Evolutionary conservation across 2,797 vertebrate species (phyloP).

Genomic region (Hapalemur alaotrensis): DNA sequence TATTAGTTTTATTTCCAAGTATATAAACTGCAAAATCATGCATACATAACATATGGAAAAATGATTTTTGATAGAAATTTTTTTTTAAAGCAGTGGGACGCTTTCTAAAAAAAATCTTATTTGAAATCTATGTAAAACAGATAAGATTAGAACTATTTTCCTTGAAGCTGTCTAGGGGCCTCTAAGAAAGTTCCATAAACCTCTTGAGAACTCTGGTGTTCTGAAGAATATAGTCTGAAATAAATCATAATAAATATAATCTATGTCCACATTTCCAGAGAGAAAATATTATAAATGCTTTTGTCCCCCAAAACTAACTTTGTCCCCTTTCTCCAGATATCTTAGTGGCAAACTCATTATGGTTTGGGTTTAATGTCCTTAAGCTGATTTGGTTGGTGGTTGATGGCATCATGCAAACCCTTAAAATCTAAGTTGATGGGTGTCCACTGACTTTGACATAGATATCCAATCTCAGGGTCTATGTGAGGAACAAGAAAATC

Average conservation of each 20-base stretch:
- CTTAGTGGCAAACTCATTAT: not conserved
- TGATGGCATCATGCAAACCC: not conserved
- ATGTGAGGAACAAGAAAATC: not conserved
- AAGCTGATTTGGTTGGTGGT: not conserved
- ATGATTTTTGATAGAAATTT: not conserved
- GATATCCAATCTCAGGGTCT: not conserved
- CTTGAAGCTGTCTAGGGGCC: not conserved
- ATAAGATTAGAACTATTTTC: not conserved
- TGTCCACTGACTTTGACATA: not conserved
- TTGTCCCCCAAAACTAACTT: not conserved
- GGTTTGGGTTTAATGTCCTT: not conserved
- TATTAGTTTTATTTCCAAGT: not conserved
- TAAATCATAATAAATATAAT: not conserved
- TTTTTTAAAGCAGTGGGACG: not conserved
- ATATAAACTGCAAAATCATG: not conserved
- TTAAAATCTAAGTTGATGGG: not conserved
- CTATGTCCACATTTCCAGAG: not conserved
- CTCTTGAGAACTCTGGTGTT: not conserved
- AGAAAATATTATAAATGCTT: not conserved
- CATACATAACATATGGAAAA: not conserved
- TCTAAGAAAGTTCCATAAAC: not conserved
- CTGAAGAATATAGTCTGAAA: not conserved
- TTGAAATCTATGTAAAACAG: not conserved
- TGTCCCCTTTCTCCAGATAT: not conserved
- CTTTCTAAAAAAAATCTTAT: not conserved